A percentile compares a stretch with the other conserved stretches of the same genome.
Conservation (phyloP, 1,140 invertebrate species). For the Drosophila yakuba region DNA sequence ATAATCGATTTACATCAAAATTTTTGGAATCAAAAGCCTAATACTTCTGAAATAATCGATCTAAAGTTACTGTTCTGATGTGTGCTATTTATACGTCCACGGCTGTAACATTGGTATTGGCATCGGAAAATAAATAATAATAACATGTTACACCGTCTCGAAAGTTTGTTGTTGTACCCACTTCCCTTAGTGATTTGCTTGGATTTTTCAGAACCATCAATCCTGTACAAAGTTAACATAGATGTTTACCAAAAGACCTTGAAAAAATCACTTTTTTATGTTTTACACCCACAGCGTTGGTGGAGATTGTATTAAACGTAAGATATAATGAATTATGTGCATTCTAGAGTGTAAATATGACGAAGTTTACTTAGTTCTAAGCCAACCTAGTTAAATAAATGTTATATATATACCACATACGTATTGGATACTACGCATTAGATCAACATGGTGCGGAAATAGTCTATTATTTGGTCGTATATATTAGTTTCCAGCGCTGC, state of each 20-base stretch:
- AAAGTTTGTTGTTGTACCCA: background rate
- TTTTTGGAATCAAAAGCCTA: too few relatives aligned
- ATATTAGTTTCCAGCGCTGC: conserved; percentile 47
- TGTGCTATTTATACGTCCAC: too few relatives aligned
- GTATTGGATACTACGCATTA: conserved; percentile 14
- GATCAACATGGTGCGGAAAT: conserved; percentile 60
- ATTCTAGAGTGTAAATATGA: conserved; percentile 50
- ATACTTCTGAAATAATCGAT: too few relatives aligned
- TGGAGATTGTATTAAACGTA: conserved; percentile 36
- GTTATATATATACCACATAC: conserved; percentile 31
- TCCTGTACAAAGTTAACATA: conserved; percentile 69
- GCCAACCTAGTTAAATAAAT: conserved; percentile 38
- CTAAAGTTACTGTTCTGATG: too few relatives aligned
- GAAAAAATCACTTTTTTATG: conserved; percentile 46
- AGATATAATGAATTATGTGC: conserved; percentile 33
- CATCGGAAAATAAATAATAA: too few relatives aligned
- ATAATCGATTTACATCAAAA: too few relatives aligned
- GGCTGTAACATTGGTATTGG: background rate
- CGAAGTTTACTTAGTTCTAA: conserved; percentile 42
- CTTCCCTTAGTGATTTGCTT: conserved; percentile 4
- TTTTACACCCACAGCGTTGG: conserved; percentile 2
- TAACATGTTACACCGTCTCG: background rate
- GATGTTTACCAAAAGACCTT: conserved; percentile 16
- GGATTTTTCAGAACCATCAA: conserved; percentile 32
- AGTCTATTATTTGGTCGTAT: conserved; percentile 35